Evolutionary conservation across 2,797 vertebrate genomes (phyloP), one percentile per base, ranked within the genome.

Genomic region (Hafferia zeledoni): DNA sequence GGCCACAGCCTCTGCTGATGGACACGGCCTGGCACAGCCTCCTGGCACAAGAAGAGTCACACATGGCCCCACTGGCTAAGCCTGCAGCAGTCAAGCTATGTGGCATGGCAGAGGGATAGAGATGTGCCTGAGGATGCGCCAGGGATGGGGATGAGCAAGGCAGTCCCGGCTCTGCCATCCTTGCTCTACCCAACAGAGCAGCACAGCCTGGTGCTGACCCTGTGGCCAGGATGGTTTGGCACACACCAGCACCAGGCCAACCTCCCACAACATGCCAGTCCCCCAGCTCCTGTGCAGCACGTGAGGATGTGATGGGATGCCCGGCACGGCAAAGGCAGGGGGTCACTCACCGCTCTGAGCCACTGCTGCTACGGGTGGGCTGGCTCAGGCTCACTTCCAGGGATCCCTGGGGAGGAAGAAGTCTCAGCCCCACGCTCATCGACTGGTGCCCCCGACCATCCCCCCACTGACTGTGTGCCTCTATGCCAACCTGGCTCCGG

Each of bases 381-480:
- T 98, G 98, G 86, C 97, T 97, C 89, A 98, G 94, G 5, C 90
- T 98, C 95, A 98, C 96, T 49, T 98, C 98, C 96, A 98, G 69
- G 50, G 97, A 89, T 79, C 96, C 95, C 91, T 93, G 89, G 24
- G 82, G 75, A 67, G 76, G 35, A 83, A 92, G 37, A 35, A 80
- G 35, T 52, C 41, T 89, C 67, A 91, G 84, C 27, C 25, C 9
- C 10, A 11, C 1, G 0, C 25, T 13, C 70, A 69, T 67, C 0
- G 1, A 19, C n/a, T 31, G 44, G 44, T 52, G 57, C 17, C 16
- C 37, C 27, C 2, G 0, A 35, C 9, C 2, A 2, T 44, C 12
- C 3, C 16, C 31, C 9, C 1, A 0, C 0, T 3, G 16, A 17
- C n/a, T 24, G 19, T 12, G n/a, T 1, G 6, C 23, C 47, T 80